Evolutionary conservation across 2,888 invertebrate species (phyloP), one percentile per base, ranked within the genome.

Genomic region (Alloplasta piceator): DNA sequence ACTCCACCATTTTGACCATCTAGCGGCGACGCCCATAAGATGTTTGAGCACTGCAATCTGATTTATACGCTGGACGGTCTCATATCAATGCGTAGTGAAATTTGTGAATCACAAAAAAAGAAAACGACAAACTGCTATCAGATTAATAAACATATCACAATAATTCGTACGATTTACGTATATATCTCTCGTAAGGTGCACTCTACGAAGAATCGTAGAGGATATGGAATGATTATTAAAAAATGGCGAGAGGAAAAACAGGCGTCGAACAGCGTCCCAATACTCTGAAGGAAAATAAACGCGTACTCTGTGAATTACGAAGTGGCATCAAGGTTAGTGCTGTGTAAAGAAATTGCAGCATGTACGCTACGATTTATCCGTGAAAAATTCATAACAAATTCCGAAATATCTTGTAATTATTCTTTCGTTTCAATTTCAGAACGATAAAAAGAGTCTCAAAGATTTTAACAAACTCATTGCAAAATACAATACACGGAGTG

Each of bases 391-490:
- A 39, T n/a, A 38, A 14, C n/a, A 67, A 75, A 60, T 67, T 5
- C 6, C 46, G 39, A 5, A 38, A 7, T 4, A 6, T 39, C 68
- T 6, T 76, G 55, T 9, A 26, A 16, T 26, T 2, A 56, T 56
- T 56, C 26, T 9, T 12, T 63, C 16, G 4, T 39, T 12, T 39
- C 39, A 6, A 41, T 68, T 84, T 66, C 67, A 91, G 91, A 82
- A 83, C 64, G 86, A 88, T 16, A 50, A 67, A 6, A 85, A 85
- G 60, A 84, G 66, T 43, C 80, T 82, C 9, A 84, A 86, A 26
- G 88, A 90, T 12, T 82, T 87, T n/a, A 82, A 76, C 46, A 86
- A 84, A 72, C 79, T 90, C 38, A 89, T 90, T 64, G 77, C 64
- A 6, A 86, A 86, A 61, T 84, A 91, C 10, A 91, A 91, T 56